Base-by-base conservation (phyloP, 1,140 invertebrate genomes). In the Euura lappo region DNA sequence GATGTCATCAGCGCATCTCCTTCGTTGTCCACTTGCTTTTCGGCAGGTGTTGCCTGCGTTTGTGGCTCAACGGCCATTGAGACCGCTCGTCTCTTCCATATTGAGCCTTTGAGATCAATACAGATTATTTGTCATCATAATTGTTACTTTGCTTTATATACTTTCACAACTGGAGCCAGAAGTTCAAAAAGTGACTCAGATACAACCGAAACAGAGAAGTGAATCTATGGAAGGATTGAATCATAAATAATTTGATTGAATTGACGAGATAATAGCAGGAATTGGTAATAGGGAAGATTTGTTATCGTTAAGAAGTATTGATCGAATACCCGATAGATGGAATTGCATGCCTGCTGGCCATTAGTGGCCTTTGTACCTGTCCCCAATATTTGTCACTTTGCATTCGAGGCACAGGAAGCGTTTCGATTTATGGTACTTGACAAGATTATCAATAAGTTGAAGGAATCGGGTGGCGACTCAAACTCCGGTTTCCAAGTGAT, bases 21-120 rank as follows among this genome's bases (percentile, higher is more conserved):
- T 68, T 91, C 89, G 73, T 88, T 87, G 71, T 90, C 90, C 3
- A 86, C 80, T 65, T 81, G 85, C 64, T 88, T 88, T 65, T 89
- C 88, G 5, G 75, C 73, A 5, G 85, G 79, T n/a, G 82, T 77
- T 43, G 80, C 80, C 64, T 80, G 81, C 3, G 79, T 78, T 68
- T 84, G 83, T 6, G 87, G 81, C 77, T 88, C 88, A 2, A 88
- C 83, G 7, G 89, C 88, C 89, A 90, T 89, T 4, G 88, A 89
- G 0, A 89, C 87, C 3, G 89, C 88, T 43, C 89, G 82, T 46
- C 89, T 81, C 74, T 90, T 90, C 79, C 90, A 90, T 8, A 89
- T 89, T 43, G 89, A 90, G 51, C 43, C 51, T 72, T 72, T 45
- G 46, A 72, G 68, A 45, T 72, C 45, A 11, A 72, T 42, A 44